Conservation (phyloP, 2,888 invertebrate genomes). For the Bimastos eiseni region DNA sequence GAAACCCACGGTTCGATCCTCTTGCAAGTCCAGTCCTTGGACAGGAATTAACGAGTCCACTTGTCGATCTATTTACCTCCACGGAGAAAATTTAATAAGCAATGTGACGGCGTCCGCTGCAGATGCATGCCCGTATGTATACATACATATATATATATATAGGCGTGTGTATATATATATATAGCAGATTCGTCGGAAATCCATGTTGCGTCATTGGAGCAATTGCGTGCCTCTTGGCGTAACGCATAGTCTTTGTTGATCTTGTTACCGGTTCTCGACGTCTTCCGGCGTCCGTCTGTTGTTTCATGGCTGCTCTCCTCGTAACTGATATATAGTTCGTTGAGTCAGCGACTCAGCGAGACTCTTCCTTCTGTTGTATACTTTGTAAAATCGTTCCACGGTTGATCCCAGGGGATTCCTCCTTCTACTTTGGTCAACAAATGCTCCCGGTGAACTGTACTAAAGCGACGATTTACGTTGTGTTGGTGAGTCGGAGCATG, state of each 20-base stretch:
- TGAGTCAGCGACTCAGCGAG: not conserved
- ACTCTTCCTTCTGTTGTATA: not conserved
- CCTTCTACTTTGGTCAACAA: not conserved
- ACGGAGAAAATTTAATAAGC: not conserved
- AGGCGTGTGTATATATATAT: too few species aligned
- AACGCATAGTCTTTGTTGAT: not conserved
- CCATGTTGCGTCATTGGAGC: not conserved
- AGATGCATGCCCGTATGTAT: too few species aligned
- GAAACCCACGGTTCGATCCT: not conserved
- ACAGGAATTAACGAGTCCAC: constrained; percentile 2
- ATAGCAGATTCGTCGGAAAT: not conserved
- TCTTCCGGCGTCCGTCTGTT: constrained; percentile 1
- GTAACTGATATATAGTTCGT: not conserved
- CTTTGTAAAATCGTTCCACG: not conserved
- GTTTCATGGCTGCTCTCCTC: not conserved
- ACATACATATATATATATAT: too few species aligned
- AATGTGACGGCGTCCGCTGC: not conserved
- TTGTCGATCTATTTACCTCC: not conserved
- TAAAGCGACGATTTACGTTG: constrained; percentile 2
- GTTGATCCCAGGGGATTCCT: not conserved
- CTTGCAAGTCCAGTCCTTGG: not conserved
- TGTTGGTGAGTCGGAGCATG: not conserved
- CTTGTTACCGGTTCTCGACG: not conserved
- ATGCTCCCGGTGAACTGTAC: not conserved
- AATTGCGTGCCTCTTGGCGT: not conserved